These are phyloP conservation scores for Herminia tarsipennalis DNA, from an alignment of 2,888 invertebrate species.

Conservation along the genomic window DNA sequence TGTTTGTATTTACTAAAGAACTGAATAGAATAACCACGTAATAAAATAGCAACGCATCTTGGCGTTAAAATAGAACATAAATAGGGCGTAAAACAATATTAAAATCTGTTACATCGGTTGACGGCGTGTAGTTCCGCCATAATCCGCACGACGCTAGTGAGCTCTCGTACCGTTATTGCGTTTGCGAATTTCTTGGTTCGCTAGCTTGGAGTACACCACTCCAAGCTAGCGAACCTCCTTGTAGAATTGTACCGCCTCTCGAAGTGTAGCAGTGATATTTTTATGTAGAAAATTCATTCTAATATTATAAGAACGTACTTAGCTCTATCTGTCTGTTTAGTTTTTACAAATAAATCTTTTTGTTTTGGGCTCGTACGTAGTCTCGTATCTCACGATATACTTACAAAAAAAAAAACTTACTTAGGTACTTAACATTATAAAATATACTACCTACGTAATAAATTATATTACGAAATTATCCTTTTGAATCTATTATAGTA, in stretches of 20 bases:
- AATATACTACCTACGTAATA: no score
- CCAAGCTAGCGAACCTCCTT: no score
- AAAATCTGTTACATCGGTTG: conserved; percentile 1
- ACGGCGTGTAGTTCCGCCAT: conserved; percentile 25
- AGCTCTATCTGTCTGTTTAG: no score
- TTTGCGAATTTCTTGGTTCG: conserved; percentile 34
- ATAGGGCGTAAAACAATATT: background rate
- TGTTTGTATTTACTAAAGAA: background rate
- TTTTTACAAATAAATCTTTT: no score
- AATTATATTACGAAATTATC: no score
- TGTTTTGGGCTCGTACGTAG: no score
- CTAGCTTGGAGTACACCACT: conserved; percentile 42
- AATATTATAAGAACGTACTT: no score
- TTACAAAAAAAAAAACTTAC: no score
- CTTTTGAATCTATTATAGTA: no score
- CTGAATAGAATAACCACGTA: background rate
- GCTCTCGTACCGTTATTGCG: conserved; percentile 54
- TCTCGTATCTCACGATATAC: no score
- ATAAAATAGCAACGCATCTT: background rate
- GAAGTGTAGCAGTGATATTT: conserved; percentile 1
- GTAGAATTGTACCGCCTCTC: conserved; percentile 28
- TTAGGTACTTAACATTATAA: no score
- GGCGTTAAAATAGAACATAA: background rate
- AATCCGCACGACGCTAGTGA: conserved; percentile 48
- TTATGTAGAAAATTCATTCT: background rate